These are phyloP conservation scores for Anolis carolinensis DNA, from an alignment of 2,113 vertebrate species.

Conservation along the genomic window DNA sequence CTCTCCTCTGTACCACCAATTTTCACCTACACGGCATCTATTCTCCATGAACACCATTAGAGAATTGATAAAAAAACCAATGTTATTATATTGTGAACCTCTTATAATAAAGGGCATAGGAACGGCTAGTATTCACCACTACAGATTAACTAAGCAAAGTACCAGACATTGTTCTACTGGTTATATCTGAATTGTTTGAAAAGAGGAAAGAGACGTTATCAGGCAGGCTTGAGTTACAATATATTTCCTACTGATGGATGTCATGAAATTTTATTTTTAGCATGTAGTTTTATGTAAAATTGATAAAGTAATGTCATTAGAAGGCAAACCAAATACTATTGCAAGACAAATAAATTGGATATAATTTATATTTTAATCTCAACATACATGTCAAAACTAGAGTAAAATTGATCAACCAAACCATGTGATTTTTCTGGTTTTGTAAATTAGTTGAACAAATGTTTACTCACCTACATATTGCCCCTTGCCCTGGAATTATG, in stretches of 20 bases:
- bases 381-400: background rate
- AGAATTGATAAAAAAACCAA: slow-evolving; percentile 7
- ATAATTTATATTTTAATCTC: background rate
- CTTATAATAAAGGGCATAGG: background rate
- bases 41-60: slow-evolving; percentile 19
- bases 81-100: background rate
- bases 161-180: background rate
- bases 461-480: slow-evolving; percentile 89
- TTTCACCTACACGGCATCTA: slow-evolving; percentile 92
- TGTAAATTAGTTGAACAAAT: background rate
- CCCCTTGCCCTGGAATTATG: slow-evolving; percentile 88
- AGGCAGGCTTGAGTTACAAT: background rate
- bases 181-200: background rate
- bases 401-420: background rate
- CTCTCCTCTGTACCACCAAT: slow-evolving; percentile 96
- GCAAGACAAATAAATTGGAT: no score
- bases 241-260: background rate
- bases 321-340: no score
- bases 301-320: no score
- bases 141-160: background rate
- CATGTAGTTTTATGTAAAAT: background rate
- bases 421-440: background rate
- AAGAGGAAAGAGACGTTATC: background rate
- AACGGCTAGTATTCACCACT: background rate
- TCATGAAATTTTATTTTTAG: background rate